phyloP scores from a whole-genome alignment of 2,113 vertebrate species.

The Grallaria varia region DNA sequence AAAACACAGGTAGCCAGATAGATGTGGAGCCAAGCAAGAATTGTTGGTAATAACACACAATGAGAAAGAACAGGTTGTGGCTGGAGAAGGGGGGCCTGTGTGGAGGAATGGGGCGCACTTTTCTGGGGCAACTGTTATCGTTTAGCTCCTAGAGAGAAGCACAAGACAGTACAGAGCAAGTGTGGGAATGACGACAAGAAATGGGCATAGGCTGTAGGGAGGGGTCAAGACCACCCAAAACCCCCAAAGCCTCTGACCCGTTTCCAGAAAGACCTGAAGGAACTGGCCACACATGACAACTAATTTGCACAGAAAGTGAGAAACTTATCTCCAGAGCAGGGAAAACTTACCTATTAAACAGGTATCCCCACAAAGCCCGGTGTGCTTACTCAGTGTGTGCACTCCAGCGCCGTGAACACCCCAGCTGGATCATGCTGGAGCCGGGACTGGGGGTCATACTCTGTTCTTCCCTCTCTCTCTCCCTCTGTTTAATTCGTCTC shows the following conservation, averaged over 20 bases:
- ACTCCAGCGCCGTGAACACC: background rate
- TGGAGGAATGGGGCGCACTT: background rate
- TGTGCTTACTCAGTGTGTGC: background rate
- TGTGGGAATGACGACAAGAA: background rate
- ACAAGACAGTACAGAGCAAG: background rate
- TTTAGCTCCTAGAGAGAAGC: background rate
- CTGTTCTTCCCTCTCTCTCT: background rate
- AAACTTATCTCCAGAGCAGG: background rate
- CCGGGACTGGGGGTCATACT: background rate
- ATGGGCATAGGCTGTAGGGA: background rate
- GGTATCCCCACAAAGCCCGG: background rate
- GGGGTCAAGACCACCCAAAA: background rate
- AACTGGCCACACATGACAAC: background rate
- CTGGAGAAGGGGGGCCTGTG: background rate
- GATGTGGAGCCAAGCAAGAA: background rate
- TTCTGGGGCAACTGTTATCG: background rate
- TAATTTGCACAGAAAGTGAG: background rate
- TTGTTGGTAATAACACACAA: background rate
- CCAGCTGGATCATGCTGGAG: background rate
- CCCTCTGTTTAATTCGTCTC: background rate
- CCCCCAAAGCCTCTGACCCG: background rate
- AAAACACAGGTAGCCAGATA: background rate
- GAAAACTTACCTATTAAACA: background rate
- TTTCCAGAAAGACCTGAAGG: background rate
- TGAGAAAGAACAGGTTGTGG: background rate